Evolutionary conservation across 1,140 invertebrate species (phyloP).

Genomic region (Anoplolepis gracilipes): DNA sequence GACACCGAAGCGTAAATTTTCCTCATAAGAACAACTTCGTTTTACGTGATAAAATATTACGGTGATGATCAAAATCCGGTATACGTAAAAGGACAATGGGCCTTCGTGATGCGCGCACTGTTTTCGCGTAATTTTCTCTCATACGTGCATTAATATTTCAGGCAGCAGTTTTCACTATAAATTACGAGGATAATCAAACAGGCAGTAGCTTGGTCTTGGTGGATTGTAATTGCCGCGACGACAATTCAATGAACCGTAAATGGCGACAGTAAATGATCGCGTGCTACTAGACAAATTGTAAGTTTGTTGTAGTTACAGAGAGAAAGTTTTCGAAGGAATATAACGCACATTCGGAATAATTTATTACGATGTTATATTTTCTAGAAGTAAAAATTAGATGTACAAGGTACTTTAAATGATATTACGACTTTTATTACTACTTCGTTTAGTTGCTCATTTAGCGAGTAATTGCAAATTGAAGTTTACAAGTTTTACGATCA

Average conservation of each 20-base stretch:
- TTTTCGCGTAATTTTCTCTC: constrained; percentile 18
- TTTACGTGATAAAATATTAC: background rate
- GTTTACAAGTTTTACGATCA: background rate
- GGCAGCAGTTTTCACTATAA: constrained; percentile 59
- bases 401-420: background rate
- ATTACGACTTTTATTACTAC: background rate
- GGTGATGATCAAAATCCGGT: constrained; percentile 29
- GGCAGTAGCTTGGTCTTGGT: constrained; percentile 8
- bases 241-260: constrained; percentile 44
- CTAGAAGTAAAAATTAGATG: background rate
- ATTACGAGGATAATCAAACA: constrained; percentile 66
- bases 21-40: background rate
- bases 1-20: constrained; percentile 41
- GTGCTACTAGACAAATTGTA: constrained; percentile 45
- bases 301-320: constrained; percentile 12
- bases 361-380: constrained; percentile 30
- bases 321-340: constrained; percentile 24
- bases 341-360: constrained; percentile 4
- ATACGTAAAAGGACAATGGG: background rate
- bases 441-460: background rate
- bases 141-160: constrained; percentile 53
- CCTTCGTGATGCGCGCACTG: background rate
- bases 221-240: constrained; percentile 39
- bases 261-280: constrained; percentile 1
- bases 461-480: background rate